A percentile compares a stretch with the other conserved stretches of the same genome.
Conservation (phyloP, 2,888 invertebrate genomes). For the Limnephilus rhombicus region DNA sequence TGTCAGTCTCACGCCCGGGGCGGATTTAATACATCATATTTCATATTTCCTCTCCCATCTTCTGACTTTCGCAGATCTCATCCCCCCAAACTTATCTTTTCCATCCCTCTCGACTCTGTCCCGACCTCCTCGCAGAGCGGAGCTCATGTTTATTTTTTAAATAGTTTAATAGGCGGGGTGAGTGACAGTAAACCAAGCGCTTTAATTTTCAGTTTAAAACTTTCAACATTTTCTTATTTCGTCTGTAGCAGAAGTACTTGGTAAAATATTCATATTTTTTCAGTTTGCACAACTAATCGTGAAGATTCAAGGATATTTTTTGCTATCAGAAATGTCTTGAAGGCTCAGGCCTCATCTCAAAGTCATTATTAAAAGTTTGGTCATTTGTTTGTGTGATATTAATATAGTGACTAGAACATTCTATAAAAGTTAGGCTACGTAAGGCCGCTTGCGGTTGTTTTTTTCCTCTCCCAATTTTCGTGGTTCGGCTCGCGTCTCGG, state of each 20-base stretch:
- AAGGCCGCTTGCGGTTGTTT: too few relatives aligned
- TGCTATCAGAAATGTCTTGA: background rate
- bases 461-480: too few relatives aligned
- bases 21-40: constrained; percentile 28
- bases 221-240: background rate
- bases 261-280: background rate
- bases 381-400: background rate
- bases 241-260: background rate
- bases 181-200: background rate
- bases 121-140: background rate
- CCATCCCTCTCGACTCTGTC: background rate
- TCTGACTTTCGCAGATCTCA: background rate
- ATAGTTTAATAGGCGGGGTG: background rate
- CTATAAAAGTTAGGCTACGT: too few relatives aligned
- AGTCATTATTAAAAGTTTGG: background rate
- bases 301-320: background rate
- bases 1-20: background rate
- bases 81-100: background rate
- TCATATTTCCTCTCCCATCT: background rate
- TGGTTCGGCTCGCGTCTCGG: too few relatives aligned
- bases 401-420: too few relatives aligned
- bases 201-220: background rate
- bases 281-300: background rate
- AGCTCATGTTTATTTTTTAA: background rate
- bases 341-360: background rate